Evolutionary conservation across 1,140 invertebrate species (phyloP).

Genomic region (Bombyx mandarina): DNA sequence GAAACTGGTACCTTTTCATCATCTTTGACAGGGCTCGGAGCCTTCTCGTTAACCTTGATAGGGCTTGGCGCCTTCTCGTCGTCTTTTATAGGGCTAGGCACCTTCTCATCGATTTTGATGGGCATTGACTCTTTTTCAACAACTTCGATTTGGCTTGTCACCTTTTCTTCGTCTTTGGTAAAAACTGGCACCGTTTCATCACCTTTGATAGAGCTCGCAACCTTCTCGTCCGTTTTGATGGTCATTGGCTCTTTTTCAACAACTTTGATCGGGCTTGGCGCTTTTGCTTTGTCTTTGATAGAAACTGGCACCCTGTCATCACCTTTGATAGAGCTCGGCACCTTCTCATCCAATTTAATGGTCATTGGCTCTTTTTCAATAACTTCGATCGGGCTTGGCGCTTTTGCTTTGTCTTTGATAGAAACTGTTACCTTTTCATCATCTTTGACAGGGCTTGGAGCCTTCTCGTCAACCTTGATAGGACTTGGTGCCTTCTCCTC

Average conservation of each 20-base stretch:
- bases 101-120: neutral
- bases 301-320: too few relatives aligned
- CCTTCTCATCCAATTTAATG: neutral
- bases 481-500: neutral
- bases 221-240: neutral
- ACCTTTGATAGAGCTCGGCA: neutral
- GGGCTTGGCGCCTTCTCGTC: conserved; percentile 4
- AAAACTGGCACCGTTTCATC: neutral
- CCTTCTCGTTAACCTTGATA: conserved; percentile 1
- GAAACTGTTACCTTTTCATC: neutral
- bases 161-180: neutral
- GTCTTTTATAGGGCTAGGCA: too few relatives aligned
- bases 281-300: neutral
- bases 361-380: neutral
- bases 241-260: neutral
- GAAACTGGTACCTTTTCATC: neutral
- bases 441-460: neutral
- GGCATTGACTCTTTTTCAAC: conserved; percentile 1
- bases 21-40: neutral
- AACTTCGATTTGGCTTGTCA: neutral
- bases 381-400: neutral
- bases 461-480: neutral
- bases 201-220: neutral
- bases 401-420: neutral
- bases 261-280: neutral